A percentile compares a stretch with the other conserved stretches of the same genome.
Conservation (phyloP, 1,140 invertebrate genomes). For the Nymphalis io region DNA sequence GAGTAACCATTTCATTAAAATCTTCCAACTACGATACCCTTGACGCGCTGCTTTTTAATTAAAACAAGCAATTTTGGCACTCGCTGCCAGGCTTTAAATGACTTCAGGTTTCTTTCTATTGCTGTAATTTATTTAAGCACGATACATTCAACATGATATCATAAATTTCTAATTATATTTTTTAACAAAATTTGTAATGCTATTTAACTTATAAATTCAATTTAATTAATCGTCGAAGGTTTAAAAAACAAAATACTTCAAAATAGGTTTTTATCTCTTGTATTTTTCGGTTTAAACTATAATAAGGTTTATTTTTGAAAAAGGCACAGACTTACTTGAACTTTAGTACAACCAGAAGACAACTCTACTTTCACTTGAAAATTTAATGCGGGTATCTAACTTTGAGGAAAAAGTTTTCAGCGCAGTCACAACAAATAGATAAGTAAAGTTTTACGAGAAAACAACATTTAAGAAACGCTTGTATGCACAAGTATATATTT, state of each 20-base stretch:
- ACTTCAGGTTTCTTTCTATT: conserved; percentile 10
- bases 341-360: conserved; percentile 3
- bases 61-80: conserved; percentile 30
- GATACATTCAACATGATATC: not conserved
- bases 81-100: conserved; percentile 11
- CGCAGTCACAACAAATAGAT: conserved; percentile 1
- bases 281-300: not conserved
- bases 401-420: conserved; percentile 3
- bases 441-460: conserved; percentile 4
- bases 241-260: not conserved
- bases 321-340: conserved; percentile 1
- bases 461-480: conserved; percentile 6
- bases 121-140: conserved; percentile 4
- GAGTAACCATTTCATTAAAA: conserved; percentile 24
- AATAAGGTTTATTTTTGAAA: conserved; percentile 1
- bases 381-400: conserved; percentile 5
- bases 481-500: not conserved
- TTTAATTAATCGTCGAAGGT: not conserved
- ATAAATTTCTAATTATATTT: not conserved
- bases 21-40: conserved; percentile 28
- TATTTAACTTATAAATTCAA: not conserved
- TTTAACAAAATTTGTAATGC: not conserved
- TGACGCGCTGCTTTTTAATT: conserved; percentile 29
- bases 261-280: not conserved
- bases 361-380: conserved; percentile 8